Evolutionary conservation across 2,888 invertebrate genomes (phyloP).

Genomic region (Nowickia ferox): DNA sequence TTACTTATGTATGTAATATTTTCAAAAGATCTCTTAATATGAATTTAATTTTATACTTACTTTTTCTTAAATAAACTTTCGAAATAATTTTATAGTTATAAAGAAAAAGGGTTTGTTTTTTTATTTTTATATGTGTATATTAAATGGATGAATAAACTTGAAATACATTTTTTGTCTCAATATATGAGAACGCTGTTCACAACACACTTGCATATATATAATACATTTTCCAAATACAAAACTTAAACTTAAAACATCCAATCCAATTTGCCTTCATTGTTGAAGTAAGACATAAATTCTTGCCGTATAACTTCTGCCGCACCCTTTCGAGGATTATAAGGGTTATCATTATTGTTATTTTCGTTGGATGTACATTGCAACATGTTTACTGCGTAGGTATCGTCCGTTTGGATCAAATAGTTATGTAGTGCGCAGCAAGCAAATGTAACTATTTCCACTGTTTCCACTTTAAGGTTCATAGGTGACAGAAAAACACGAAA

Average conservation of each 20-base stretch:
- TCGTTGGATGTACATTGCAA: too few relatives aligned
- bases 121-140: too few relatives aligned
- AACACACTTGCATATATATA: not conserved
- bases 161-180: not conserved
- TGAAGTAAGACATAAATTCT: not conserved
- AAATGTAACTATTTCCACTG: not conserved
- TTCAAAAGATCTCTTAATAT: too few relatives aligned
- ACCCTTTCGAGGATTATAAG: too few relatives aligned
- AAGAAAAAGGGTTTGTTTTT: too few relatives aligned
- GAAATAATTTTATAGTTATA: too few relatives aligned
- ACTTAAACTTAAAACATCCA: slow-evolving; percentile 3
- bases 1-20: too few relatives aligned
- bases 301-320: not conserved
- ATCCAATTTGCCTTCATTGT: slow-evolving; percentile 11
- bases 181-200: not conserved
- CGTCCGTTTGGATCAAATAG: not conserved
- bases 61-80: too few relatives aligned
- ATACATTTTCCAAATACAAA: not conserved
- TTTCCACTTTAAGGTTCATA: not conserved
- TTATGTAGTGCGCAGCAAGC: not conserved
- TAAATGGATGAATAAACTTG: too few relatives aligned
- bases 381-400: too few relatives aligned
- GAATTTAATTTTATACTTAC: too few relatives aligned
- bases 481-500: not conserved
- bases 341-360: too few relatives aligned